Evolutionary conservation across 2,888 invertebrate genomes (phyloP).

Genomic region (Lochmaea capreae): DNA sequence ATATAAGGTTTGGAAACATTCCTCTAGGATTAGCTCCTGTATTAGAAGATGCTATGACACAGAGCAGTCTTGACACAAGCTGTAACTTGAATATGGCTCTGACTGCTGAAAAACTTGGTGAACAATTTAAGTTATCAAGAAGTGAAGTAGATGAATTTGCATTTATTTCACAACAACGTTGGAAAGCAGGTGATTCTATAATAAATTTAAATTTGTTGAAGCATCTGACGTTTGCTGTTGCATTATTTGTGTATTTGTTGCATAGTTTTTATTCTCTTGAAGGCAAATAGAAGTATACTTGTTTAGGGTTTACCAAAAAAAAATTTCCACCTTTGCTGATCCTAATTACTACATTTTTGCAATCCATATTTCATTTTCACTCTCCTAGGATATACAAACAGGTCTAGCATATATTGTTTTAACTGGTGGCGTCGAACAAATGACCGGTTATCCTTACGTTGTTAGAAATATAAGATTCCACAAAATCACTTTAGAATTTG

Average conservation of each 20-base stretch:
- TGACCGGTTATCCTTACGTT: constrained; percentile 92
- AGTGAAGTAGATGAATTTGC: constrained; percentile 90
- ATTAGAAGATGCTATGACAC: constrained; percentile 93
- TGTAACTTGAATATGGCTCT: constrained; percentile 95
- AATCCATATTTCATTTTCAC: background rate
- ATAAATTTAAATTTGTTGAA: background rate
- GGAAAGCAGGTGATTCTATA: constrained; percentile 79
- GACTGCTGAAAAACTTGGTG: constrained; percentile 94
- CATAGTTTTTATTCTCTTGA: too few relatives aligned
- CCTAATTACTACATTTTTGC: background rate
- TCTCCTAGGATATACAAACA: constrained; percentile 78
- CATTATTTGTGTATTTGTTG: too few relatives aligned
- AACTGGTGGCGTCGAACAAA: constrained; percentile 94
- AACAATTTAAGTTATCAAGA: constrained; percentile 82
- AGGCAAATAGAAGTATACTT: too few relatives aligned
- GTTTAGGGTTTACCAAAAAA: too few relatives aligned
- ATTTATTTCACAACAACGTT: constrained; percentile 84
- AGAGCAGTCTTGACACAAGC: constrained; percentile 86
- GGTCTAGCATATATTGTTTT: constrained; percentile 88
- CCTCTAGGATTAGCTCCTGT: constrained; percentile 80
- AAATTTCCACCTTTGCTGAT: too few relatives aligned
- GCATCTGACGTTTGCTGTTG: too few relatives aligned
- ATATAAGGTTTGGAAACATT: constrained; percentile 92
- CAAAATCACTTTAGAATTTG: constrained; percentile 85
- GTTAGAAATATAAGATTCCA: constrained; percentile 90